These are phyloP conservation scores for Diploptera punctata DNA, from an alignment of 2,888 invertebrate species.

Conservation along the genomic window DNA sequence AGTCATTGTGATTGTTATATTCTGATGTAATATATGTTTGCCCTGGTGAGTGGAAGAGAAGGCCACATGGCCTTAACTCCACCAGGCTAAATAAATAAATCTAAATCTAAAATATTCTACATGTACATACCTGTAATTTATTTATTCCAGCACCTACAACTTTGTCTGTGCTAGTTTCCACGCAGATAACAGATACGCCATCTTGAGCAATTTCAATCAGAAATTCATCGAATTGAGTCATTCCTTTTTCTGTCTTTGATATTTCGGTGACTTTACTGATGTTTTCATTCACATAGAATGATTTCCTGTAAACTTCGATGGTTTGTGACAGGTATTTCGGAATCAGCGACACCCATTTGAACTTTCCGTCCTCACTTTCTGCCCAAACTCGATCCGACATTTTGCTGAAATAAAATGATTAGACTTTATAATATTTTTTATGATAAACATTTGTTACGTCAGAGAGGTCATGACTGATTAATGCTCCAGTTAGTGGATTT, in stretches of 20 bases:
- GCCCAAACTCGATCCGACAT: not conserved
- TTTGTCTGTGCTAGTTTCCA: constrained; percentile 60
- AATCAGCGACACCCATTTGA: not conserved
- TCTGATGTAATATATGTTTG: too few relatives aligned
- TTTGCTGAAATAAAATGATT: too few relatives aligned
- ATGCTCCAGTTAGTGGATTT: too few relatives aligned
- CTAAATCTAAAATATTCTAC: too few relatives aligned
- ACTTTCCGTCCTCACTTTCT: not conserved
- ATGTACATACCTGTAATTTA: constrained; percentile 66
- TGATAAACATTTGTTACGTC: too few relatives aligned
- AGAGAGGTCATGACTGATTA: too few relatives aligned
- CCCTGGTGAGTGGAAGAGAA: too few relatives aligned
- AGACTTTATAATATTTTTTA: too few relatives aligned
- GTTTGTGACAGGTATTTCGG: not conserved
- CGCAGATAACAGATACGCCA: constrained; percentile 68
- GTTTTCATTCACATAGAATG: not conserved
- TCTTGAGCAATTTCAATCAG: constrained; percentile 58
- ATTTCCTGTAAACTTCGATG: not conserved
- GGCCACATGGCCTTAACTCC: too few relatives aligned
- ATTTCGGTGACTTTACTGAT: not conserved
- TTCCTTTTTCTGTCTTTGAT: not conserved
- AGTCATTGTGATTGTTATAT: too few relatives aligned
- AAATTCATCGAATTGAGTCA: not conserved
- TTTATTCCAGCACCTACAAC: constrained; percentile 70
- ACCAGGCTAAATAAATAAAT: too few relatives aligned